Conservation (phyloP, 2,888 invertebrate genomes). For the Pollenia amentaria region DNA sequence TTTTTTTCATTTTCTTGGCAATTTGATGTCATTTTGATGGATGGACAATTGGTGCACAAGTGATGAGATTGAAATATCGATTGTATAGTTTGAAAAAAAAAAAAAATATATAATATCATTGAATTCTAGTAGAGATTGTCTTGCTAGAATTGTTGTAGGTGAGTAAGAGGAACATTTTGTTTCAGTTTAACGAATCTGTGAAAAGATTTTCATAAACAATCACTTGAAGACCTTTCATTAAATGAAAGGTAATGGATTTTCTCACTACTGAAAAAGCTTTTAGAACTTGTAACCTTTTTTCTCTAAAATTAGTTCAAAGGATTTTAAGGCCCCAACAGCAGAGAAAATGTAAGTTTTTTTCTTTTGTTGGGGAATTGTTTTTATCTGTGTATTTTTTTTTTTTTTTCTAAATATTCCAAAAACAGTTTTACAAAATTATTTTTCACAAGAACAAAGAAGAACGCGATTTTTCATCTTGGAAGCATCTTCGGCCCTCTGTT, state of each 20-base stretch:
- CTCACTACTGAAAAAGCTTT: no score
- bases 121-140: conserved; percentile 45
- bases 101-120: conserved; percentile 22
- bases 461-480: no score
- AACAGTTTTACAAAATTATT: no score
- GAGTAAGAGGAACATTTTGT: conserved; percentile 38
- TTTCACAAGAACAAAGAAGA: no score
- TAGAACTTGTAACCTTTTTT: background rate
- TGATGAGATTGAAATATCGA: conserved; percentile 77
- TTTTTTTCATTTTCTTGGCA: conserved; percentile 62
- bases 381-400: no score
- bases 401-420: no score
- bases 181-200: conserved; percentile 4
- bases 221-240: conserved; percentile 6
- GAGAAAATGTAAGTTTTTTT: no score
- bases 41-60: conserved; percentile 80
- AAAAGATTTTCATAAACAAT: conserved; percentile 18
- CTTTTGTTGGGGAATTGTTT: no score
- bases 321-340: no score
- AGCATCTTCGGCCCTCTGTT: no score
- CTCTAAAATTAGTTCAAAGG: background rate
- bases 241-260: background rate
- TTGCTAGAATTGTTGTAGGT: conserved; percentile 41
- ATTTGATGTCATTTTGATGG: conserved; percentile 77
- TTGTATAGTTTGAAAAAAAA: conserved; percentile 37